Evolutionary conservation across 2,888 invertebrate species (phyloP).

Genomic region (Drosophila cyrtoloma): DNA sequence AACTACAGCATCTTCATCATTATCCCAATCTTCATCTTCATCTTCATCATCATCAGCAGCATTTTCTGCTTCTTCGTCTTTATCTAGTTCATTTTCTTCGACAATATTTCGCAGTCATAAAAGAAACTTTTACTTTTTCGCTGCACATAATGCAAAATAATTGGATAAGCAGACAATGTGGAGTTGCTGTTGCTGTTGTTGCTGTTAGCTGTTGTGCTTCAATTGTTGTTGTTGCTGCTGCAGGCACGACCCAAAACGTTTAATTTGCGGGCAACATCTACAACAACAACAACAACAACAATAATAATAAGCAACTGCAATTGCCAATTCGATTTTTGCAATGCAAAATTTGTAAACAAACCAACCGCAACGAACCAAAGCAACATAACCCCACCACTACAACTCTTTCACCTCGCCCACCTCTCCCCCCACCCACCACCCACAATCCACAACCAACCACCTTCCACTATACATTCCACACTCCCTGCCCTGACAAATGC

Average conservation of each 20-base stretch:
- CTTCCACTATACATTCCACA: background rate
- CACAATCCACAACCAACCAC: background rate
- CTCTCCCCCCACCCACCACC: background rate
- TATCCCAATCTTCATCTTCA: conserved; percentile 25
- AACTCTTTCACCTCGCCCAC: background rate
- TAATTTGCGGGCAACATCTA: conserved; percentile 58
- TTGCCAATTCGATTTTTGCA: conserved; percentile 61
- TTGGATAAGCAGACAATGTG: conserved; percentile 57
- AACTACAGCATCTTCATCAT: conserved; percentile 16
- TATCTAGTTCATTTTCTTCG: conserved; percentile 55
- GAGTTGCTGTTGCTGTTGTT: conserved; percentile 25
- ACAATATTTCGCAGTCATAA: conserved; percentile 60
- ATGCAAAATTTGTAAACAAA: conserved; percentile 61
- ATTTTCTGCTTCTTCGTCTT: conserved; percentile 13
- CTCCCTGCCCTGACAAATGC: background rate
- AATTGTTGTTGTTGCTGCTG: conserved; percentile 35
- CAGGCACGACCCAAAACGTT: conserved; percentile 66
- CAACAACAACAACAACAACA: conserved; percentile 22
- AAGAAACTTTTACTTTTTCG: conserved; percentile 72
- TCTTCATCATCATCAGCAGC: background rate
- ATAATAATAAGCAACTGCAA: conserved; percentile 39
- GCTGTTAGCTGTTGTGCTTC: conserved; percentile 8
- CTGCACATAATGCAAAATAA: conserved; percentile 67
- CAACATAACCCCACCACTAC: conserved; percentile 2
- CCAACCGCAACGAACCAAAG: conserved; percentile 55